These are phyloP conservation scores for Crotalus tigris DNA, from an alignment of 2,113 vertebrate genomes.

Conservation along the genomic window DNA sequence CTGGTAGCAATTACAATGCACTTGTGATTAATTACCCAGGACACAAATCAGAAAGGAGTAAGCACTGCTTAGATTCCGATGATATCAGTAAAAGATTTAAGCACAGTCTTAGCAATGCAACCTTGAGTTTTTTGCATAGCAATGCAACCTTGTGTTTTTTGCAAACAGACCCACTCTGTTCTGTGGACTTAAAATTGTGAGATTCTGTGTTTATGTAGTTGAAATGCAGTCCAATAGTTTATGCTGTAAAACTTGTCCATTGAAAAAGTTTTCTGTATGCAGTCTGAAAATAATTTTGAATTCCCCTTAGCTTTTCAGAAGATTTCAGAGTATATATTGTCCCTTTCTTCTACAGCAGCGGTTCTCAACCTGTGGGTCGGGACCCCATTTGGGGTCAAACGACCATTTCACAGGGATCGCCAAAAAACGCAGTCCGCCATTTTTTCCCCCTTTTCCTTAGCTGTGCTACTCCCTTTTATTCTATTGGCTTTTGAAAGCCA, in stretches of 20 bases:
- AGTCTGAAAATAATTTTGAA: neutral
- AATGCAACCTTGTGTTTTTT: neutral
- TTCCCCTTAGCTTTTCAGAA: neutral
- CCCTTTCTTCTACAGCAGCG: neutral
- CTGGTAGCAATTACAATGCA: slow-evolving; percentile 28
- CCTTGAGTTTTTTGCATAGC: neutral
- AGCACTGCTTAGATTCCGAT: neutral
- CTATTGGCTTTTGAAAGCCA: too few relatives aligned
- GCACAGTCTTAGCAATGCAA: neutral
- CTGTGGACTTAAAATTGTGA: neutral
- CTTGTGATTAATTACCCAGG: slow-evolving; percentile 10
- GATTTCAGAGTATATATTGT: neutral
- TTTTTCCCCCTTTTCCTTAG: too few relatives aligned
- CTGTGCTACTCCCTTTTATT: too few relatives aligned
- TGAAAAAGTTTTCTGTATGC: neutral
- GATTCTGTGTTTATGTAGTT: neutral
- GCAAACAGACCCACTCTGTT: neutral
- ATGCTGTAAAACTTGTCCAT: neutral
- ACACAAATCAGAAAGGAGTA: neutral
- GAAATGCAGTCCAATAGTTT: neutral
- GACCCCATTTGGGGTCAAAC: too few relatives aligned
- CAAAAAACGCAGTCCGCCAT: too few relatives aligned
- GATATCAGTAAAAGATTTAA: neutral
- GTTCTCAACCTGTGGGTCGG: too few relatives aligned
- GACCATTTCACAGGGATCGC: too few relatives aligned